Conservation (phyloP, 2,888 invertebrate species). For the Trissolcus brochymenae region DNA sequence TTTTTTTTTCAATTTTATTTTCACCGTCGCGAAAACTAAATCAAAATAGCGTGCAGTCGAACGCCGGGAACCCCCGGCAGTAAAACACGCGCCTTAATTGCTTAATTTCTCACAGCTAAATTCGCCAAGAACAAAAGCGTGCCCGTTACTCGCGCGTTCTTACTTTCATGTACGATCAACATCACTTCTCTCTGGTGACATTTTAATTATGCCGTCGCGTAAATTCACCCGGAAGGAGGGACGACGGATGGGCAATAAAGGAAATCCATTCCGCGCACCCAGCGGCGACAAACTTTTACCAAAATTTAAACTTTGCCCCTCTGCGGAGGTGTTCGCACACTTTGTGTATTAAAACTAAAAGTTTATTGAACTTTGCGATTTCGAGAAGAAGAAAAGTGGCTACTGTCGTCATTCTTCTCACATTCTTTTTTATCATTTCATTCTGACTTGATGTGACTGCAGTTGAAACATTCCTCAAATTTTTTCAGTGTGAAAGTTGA, state of each 20-base stretch:
- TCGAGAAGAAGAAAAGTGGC: constrained; percentile 5
- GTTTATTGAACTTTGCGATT: constrained; percentile 31
- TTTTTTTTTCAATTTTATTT: constrained; percentile 18
- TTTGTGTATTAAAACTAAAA: constrained; percentile 45
- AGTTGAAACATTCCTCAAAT: too few relatives aligned
- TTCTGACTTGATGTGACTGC: too few relatives aligned
- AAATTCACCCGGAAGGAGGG: constrained; percentile 66
- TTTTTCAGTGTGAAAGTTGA: too few relatives aligned
- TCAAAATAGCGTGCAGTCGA: constrained; percentile 60
- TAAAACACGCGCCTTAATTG: constrained; percentile 72
- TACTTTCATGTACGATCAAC: constrained; percentile 70
- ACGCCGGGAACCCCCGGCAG: constrained; percentile 64
- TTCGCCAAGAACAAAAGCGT: constrained; percentile 68
- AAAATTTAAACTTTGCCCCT: constrained; percentile 42
- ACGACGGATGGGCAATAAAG: constrained; percentile 56
- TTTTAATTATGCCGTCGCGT: constrained; percentile 73
- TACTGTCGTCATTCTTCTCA: constrained; percentile 13
- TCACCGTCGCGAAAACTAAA: constrained; percentile 56
- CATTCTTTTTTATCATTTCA: constrained; percentile 4
- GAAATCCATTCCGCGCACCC: constrained; percentile 56
- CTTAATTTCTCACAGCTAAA: constrained; percentile 73
- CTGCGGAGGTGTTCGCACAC: constrained; percentile 21
- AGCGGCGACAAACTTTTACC: constrained; percentile 54
- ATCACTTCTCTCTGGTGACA: constrained; percentile 71
- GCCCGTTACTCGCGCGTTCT: constrained; percentile 67